Evolutionary conservation across 2,113 vertebrate genomes (phyloP), one percentile per base, ranked within the genome.

Genomic region (Syngnathus scovelli): DNA sequence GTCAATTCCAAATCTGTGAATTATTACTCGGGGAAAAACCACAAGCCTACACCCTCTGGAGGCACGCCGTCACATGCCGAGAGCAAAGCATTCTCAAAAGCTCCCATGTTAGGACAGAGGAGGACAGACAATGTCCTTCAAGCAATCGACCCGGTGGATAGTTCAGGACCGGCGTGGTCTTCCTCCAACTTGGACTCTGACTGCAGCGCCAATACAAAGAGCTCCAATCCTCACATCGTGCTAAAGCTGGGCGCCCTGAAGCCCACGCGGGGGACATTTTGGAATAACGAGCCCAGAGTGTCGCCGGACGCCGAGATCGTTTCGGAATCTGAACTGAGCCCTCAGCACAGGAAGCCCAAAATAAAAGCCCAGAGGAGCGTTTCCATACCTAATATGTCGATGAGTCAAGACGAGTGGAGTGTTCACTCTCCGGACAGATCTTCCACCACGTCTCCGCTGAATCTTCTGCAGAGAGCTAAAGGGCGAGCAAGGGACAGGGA

Each of bases 391-490:
- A 81, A 79, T 56, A 72, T 78, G 7, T 33, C 64, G 13, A 48
- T 63, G 13, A 48, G 43, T 19, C 76, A 77, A 19, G 52, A 60
- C 11, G 41, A 4, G 0, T 64, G 7, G 10, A 52, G n/a, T 0
- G 2, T 7, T 56, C n/a, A 39, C 71, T 4, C 61, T 67, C 37
- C 56, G 0, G 33, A 71, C 0, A 7, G 6, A 7, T 61, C 21
- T 27, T 0, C 18, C 0, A 11, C 27, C 4, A 87, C 87, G 7
- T 76, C 82, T 2, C 75, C 89, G 49, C 78, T 86, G 63, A 72
- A 67, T 39, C 63, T 91, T 64, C 67, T 92, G 64, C 69, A 83
- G 44, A 80, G 87, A 67, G 88, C 90, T 44, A 89, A 82, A 44
- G 83, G 68, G 5, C 69, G 89, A 74, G 63, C 41, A 7, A 82